Conservation (phyloP, 2,113 vertebrate species). For the Nannospalax galili region DNA sequence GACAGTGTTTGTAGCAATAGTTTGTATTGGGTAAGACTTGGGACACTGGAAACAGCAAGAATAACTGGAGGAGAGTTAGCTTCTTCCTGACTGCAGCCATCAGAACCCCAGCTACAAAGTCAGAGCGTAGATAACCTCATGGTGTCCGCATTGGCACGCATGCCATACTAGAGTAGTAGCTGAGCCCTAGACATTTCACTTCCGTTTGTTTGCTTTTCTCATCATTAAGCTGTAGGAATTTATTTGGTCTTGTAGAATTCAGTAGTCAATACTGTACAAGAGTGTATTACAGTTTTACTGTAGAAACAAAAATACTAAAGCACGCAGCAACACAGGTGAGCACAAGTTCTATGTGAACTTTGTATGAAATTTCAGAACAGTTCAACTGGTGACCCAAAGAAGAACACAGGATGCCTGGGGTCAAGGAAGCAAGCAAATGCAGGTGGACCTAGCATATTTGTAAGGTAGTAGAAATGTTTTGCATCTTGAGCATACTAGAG, state of each 20-base stretch:
- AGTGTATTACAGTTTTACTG: background rate
- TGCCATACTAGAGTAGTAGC: background rate
- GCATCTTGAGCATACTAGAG: background rate
- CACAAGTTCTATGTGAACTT: background rate
- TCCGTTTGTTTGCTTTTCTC: conserved; percentile 16
- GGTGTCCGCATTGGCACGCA: background rate
- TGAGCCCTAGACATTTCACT: background rate
- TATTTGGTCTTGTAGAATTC: conserved; percentile 9
- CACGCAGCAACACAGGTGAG: background rate
- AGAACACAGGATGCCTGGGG: background rate
- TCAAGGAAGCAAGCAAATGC: background rate
- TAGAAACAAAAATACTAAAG: background rate
- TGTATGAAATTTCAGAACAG: conserved; percentile 29
- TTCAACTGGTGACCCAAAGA: background rate
- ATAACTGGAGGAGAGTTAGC: background rate
- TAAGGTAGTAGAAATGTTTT: background rate
- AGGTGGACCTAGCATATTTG: background rate
- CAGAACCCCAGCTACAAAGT: background rate
- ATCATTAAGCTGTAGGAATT: background rate
- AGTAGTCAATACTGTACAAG: background rate
- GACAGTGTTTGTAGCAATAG: background rate
- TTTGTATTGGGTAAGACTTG: background rate
- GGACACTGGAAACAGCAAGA: background rate
- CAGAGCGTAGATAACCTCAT: background rate
- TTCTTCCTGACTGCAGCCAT: background rate